These are phyloP conservation scores for Anastatus disparis DNA, from an alignment of 1,140 invertebrate species.

Conservation along the genomic window DNA sequence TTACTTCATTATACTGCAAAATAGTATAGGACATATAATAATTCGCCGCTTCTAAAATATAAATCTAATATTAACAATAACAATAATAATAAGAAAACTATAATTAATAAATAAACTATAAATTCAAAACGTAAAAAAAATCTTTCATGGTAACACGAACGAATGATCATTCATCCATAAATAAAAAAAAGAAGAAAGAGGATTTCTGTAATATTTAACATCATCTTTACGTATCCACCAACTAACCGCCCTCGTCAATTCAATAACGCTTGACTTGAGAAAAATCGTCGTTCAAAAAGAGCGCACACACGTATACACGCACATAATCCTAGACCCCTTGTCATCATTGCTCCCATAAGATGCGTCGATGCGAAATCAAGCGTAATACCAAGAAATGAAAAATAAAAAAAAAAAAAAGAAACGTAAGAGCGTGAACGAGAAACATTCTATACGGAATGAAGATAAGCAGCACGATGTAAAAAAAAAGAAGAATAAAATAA, in stretches of 20 bases:
- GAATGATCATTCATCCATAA: not conserved
- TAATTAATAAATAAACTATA: not conserved
- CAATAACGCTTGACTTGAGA: constrained; percentile 26
- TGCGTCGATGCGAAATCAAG: constrained; percentile 52
- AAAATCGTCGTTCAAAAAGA: constrained; percentile 12
- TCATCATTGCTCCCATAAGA: constrained; percentile 3
- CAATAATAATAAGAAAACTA: not conserved
- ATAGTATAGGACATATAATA: too few species aligned
- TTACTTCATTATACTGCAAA: too few species aligned
- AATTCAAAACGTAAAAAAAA: not conserved
- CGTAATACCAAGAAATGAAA: constrained; percentile 42
- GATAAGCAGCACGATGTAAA: constrained; percentile 56
- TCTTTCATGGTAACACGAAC: not conserved
- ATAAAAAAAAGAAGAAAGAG: not conserved
- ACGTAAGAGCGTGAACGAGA: too few species aligned
- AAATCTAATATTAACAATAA: not conserved
- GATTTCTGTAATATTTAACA: not conserved
- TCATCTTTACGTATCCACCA: not conserved
- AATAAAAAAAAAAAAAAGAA: not conserved
- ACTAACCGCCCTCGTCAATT: not conserved
- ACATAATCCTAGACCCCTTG: too few species aligned
- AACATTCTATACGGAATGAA: too few species aligned
- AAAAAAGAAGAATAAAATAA: constrained; percentile 39
- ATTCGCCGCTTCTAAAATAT: too few species aligned
- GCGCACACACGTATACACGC: too few species aligned